Percentiles rank a stretch among this genome's conserved stretches.
phyloP scores from a whole-genome alignment of 2,113 vertebrate genomes.

The Pluvialis apricaria region DNA sequence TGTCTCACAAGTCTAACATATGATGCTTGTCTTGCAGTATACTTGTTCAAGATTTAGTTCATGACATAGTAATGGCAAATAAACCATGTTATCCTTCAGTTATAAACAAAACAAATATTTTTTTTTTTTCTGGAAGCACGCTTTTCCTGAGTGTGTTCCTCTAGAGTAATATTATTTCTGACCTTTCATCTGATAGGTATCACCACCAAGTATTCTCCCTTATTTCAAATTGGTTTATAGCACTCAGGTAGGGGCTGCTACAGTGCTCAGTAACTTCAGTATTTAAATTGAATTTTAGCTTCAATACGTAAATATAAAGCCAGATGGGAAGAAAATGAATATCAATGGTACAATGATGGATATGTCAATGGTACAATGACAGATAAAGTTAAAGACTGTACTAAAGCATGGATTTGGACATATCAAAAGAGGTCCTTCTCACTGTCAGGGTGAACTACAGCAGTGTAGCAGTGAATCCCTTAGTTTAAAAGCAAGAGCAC shows the following conservation, averaged over 20 bases:
- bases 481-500: neutral
- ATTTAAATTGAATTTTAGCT: neutral
- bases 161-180: neutral
- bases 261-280: neutral
- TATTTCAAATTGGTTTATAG: neutral
- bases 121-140: neutral
- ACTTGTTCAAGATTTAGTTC: neutral
- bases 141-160: neutral
- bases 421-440: neutral
- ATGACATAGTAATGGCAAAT: neutral
- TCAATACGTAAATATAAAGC: neutral
- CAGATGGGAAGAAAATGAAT: neutral
- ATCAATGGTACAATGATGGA: neutral
- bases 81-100: neutral
- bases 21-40: neutral
- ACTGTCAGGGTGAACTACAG: neutral
- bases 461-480: neutral
- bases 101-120: neutral
- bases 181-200: neutral
- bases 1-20: slow-evolving; percentile 54
- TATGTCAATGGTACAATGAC: neutral
- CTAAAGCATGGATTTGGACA: neutral
- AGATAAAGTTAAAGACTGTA: neutral
- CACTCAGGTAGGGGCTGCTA: neutral
- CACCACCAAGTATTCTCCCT: neutral